Base-by-base conservation (phyloP, 2,888 invertebrate species). In the Thera obeliscata region DNA sequence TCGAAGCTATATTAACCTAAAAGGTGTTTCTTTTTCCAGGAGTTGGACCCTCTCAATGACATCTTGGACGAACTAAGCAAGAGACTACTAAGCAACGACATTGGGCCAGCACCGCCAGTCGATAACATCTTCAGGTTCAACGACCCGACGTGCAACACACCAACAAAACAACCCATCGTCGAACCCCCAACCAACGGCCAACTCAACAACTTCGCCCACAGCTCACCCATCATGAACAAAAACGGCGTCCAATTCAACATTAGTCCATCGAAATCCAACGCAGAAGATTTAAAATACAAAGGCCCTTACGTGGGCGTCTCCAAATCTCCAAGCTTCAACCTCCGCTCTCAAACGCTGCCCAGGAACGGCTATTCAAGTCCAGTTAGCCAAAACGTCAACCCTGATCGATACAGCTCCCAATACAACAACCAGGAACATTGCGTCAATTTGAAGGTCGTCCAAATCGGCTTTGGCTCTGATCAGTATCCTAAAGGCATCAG, bases 321-420 rank as follows among this genome's bases (percentile, higher is more conserved):
- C 2, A 94, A 94, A 77, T 94, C 94, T 3, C 94, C 94, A 57
- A 94, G 89, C 74, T 92, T 94, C 77, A 91, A 92, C 65, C 78
- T 92, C 50, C 87, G 96, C 52, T 96, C 97, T 0, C 96, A 96
- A 35, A 97, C 97, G 1, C 85, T 97, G 60, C 97, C 97, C 0
- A 94, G 97, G 69, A 96, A 96, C 76, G 95, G 95, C 43, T 96
- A 93, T 74, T 87, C 90, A 5, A 90, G 83, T 70, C 87, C 86
- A 8, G 86, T 84, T 69, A 89, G 82, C 70, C 91, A 87, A 70
- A 91, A 89, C 65, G 91, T 93, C 1, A 93, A 94, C 72, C 92
- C 93, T 2, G 91, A 94, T 73, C 79, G 94, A 75, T 93, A 94
- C 84, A 89, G 94, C 81, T 88, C 94, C 63, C 90, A 94, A 81